Base-by-base conservation (phyloP, 1,140 invertebrate species). In the Lucilia sericata region DNA sequence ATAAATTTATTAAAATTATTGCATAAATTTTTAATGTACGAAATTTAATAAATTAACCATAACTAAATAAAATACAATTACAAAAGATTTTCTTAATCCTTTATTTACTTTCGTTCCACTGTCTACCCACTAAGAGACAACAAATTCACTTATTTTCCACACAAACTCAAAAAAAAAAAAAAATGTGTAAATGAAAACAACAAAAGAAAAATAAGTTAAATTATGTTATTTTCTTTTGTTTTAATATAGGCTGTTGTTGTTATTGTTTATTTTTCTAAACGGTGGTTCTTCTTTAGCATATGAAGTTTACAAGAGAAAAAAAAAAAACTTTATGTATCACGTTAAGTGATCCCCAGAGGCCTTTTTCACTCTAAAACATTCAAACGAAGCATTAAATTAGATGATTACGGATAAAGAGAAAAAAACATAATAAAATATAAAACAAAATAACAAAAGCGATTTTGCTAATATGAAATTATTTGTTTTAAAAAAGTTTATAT, bases 351-450 rank as follows among this genome's bases (percentile, higher is more conserved):
- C 60, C 60, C 60, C 19, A 70, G 60, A 70, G 60, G 17, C 17
- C 25, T 70, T 70, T 70, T 60, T 70, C 10, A 70, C 60, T 70
- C 60, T 60, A 17, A 21, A 70, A 70, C 60, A 70, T 70, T 21
- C 19, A 70, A 70, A 70, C 19, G 60, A 70, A 21, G 60, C 60
- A 70, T 21, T 70, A 70, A 70, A 70, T 70, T 70, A 70, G 19
- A 70, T 21, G 60, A 70, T 70, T 70, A 70, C n/a, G 19, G 8
- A 70, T 21, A 70, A 30, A 30, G 3, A 30, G 25, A 30, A 30
- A 30, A 30, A 30, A 30, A 70, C 0, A 70, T 10, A 70, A 70
- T 21, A 70, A 21, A 70, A 70, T 17, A 70, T 21, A 70, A 70
- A 70, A 60, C 13, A 60, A 60, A 60, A 5, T 60, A 60, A 60